Conservation (phyloP, 2,888 invertebrate genomes). For the Orthosia incerta region DNA sequence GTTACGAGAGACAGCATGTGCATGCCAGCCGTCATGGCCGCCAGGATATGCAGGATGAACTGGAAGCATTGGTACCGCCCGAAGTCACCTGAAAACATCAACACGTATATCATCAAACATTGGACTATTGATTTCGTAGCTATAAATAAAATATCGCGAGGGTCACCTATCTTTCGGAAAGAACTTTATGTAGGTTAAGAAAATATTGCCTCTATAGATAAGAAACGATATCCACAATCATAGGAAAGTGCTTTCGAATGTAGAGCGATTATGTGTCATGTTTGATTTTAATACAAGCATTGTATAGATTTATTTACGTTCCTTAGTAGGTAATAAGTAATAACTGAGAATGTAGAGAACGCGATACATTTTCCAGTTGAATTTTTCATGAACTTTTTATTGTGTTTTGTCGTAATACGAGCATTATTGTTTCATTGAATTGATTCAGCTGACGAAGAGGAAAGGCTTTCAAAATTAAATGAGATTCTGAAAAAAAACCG, state of each 20-base stretch:
- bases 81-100: constrained; percentile 93
- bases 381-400: background rate
- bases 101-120: constrained; percentile 29
- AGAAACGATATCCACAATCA: constrained; percentile 28
- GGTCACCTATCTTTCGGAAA: constrained; percentile 5
- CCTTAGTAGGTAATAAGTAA: background rate
- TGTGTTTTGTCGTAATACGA: background rate
- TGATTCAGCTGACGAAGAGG: background rate
- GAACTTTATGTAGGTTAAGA: constrained; percentile 42
- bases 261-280: constrained; percentile 10
- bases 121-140: constrained; percentile 17
- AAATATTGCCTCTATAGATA: constrained; percentile 45
- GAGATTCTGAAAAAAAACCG: background rate
- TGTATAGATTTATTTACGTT: constrained; percentile 1
- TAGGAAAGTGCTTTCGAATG: constrained; percentile 35
- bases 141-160: constrained; percentile 26
- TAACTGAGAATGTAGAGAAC: background rate
- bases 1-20: constrained; percentile 96
- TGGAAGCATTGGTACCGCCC: constrained; percentile 95
- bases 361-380: background rate
- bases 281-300: constrained; percentile 9
- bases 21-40: constrained; percentile 95
- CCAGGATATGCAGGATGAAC: constrained; percentile 94
- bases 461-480: background rate
- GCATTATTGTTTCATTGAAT: background rate